These are phyloP conservation scores for Formicarius rufipectus DNA, from an alignment of 2,113 vertebrate species.

Conservation along the genomic window DNA sequence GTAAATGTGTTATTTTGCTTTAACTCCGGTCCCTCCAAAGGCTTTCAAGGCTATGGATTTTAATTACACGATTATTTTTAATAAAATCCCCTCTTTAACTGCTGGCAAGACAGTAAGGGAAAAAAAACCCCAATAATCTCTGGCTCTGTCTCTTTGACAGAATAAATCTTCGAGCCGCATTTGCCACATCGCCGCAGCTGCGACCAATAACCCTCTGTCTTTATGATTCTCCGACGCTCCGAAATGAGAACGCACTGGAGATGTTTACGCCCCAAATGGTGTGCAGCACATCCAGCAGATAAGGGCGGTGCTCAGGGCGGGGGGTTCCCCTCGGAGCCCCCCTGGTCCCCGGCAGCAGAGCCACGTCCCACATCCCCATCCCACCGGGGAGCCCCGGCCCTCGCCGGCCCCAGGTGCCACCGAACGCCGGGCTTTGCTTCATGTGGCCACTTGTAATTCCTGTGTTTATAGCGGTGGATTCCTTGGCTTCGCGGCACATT, in stretches of 20 bases:
- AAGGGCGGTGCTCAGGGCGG: too few relatives aligned
- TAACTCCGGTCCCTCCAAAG: neutral
- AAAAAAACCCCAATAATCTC: conserved; percentile 28
- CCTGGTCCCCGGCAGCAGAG: too few relatives aligned
- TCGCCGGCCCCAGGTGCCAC: too few relatives aligned
- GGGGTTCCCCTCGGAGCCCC: too few relatives aligned
- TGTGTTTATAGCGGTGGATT: neutral
- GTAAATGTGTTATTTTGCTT: neutral
- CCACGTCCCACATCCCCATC: too few relatives aligned
- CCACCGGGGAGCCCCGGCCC: too few relatives aligned
- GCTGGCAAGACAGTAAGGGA: conserved; percentile 46
- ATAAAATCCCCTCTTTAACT: conserved; percentile 47
- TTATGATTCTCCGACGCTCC: conserved; percentile 53
- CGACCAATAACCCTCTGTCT: conserved; percentile 62
- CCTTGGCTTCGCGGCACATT: neutral
- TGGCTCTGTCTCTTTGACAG: conserved; percentile 51
- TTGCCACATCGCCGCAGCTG: conserved; percentile 65
- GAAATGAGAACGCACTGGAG: conserved; percentile 73
- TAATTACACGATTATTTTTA: conserved; percentile 61
- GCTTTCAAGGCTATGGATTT: conserved; percentile 6
- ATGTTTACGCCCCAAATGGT: conserved; percentile 61
- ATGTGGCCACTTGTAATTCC: neutral
- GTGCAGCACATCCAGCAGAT: too few relatives aligned
- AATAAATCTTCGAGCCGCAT: conserved; percentile 52
- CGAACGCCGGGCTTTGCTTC: neutral